Evolutionary conservation across 2,797 vertebrate genomes (phyloP), one percentile per base, ranked within the genome.

Genomic region (Sorex maritimensis): DNA sequence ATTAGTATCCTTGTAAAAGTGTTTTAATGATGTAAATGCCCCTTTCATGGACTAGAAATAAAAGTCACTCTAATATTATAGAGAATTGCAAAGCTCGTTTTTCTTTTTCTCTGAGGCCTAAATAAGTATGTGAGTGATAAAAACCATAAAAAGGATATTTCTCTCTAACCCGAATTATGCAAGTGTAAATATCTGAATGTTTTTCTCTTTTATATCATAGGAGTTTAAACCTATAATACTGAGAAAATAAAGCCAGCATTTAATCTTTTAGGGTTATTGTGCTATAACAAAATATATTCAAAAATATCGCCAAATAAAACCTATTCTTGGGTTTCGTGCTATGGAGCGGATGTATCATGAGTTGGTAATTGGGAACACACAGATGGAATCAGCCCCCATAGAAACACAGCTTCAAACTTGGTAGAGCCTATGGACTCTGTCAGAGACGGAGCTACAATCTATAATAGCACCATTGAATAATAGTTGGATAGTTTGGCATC

Each of bases 1-100:
- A 55, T 44, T 73, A 86, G 85, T 95, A 94, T 86, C 34, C 71
- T 93, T 75, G 58, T 92, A 90, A 94, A 93, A 88, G 58, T 88
- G 15, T 75, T 90, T 91, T 81, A 21, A n/a, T 93, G 26, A 34
- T 79, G 12, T 44, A 88, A 90, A 79, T 86, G 46, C 17, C 9
- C 21, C 34, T 88, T 86, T 85, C 19, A 78, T 83, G 80, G 30
- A 86, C 49, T 75, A 69, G 81, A 93, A 93, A 91, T 93, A 88
- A 84, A 65, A 68, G 17, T 79, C 38, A n/a, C 24, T 86, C 82
- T 30, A 78, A 17, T 80, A 46, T 72, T 69, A 24, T 26, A 72
- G 15, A 87, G 65, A 84, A 17, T 73, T 89, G 21, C 19, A 73
- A 67, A 86, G 69, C 5, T 88, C 68, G 23, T 30, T 67, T 86